Evolutionary conservation across 2,888 invertebrate genomes (phyloP).

Genomic region (Corbicula japonica): DNA sequence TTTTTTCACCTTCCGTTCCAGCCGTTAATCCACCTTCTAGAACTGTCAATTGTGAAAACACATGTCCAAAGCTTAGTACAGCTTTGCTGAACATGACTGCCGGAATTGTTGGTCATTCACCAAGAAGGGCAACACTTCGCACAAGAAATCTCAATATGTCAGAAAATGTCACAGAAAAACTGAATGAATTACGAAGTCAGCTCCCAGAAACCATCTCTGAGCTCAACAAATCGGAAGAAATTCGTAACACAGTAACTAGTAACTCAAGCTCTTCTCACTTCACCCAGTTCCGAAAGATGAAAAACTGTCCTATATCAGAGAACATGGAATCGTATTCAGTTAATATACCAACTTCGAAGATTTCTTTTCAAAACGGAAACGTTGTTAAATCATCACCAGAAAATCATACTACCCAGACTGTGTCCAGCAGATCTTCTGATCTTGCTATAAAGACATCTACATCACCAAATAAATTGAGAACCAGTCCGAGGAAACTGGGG

Average conservation of each 20-base stretch:
- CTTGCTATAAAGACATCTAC: no score
- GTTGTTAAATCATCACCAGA: no score
- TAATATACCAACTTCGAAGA: no score
- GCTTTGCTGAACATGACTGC: no score
- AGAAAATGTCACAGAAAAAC: slow-evolving; percentile 3
- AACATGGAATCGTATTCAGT: slow-evolving; percentile 7
- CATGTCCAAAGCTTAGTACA: slow-evolving; percentile 24
- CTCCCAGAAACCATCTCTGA: background rate
- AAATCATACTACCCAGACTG: no score
- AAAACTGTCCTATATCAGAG: background rate
- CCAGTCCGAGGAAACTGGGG: no score
- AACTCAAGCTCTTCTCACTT: slow-evolving; percentile 21
- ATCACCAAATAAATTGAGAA: no score
- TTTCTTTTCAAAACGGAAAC: no score
- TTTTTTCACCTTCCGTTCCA: no score
- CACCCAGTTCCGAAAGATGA: slow-evolving; percentile 13
- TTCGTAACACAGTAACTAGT: slow-evolving; percentile 1
- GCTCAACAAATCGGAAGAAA: background rate
- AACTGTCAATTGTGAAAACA: slow-evolving; percentile 16
- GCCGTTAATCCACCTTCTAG: no score
- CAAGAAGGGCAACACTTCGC: background rate
- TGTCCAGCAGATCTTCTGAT: no score
- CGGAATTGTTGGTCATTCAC: no score
- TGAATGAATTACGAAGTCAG: background rate
- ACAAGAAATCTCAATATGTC: background rate